Evolutionary conservation across 2,888 invertebrate species (phyloP), one percentile per base, ranked within the genome.

Genomic region (Microchrysa polita): DNA sequence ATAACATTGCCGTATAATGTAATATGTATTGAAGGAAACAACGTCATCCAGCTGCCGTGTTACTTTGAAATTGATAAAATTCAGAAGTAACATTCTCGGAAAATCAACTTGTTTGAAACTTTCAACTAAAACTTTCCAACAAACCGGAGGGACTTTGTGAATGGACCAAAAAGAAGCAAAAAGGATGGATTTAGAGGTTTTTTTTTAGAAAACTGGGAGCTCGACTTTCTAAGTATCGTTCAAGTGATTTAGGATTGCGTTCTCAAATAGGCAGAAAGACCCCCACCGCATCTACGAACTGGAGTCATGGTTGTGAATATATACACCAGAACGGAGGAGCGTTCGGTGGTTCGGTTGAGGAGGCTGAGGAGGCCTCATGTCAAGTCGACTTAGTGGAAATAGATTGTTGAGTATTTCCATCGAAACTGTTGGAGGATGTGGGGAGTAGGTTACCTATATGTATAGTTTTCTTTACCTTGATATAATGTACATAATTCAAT

Each of bases 301-400:
- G 4, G 5, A 7, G 2, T 48, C 48, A 48, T 42, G 48, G 5
- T 4, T 12, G 48, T 34, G 4, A 34, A 34, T 7, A 34, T 34
- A 34, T 34, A 34, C n/a, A n/a, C 7, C 42, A 48, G 48, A 12
- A 48, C n/a, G n/a, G n/a, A n/a, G 5, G 16, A 48, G 16, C 48
- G 5, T 48, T 5, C 48, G 48, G 48, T 48, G 16, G n/a, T n/a
- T n/a, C 14, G 48, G 16, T n/a, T n/a, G n/a, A n/a, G n/a, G n/a
- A n/a, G n/a, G n/a, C n/a, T n/a, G n/a, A n/a, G 48, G 48, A n/a
- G 48, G 48, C 12, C 12, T 10, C 48, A n/a, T 48, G 48, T n/a
- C 48, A 48, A 48, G 48, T 48, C 12, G 48, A 48, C 48, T 48
- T n/a, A 48, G 48, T 48, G 48, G 48, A 48, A 48, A 48, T 48